Percentiles rank a stretch among this genome's conserved stretches.
These are phyloP conservation scores for Microchrysa polita DNA, from an alignment of 2,888 invertebrate species.

Conservation along the genomic window DNA sequence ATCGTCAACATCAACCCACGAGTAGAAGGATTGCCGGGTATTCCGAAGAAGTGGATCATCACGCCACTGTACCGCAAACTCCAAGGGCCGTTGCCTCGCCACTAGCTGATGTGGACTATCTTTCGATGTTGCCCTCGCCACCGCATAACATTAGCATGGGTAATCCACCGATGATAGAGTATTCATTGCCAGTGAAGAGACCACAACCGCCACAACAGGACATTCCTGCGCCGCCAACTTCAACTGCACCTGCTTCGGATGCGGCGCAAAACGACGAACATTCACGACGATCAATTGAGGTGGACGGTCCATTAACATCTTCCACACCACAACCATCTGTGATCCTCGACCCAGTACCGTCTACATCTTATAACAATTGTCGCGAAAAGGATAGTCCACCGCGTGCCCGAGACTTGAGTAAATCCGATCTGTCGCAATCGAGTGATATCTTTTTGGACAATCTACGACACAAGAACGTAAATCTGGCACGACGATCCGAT, in stretches of 20 bases:
- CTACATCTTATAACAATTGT: slow-evolving; percentile 56
- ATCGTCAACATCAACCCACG: too few relatives aligned
- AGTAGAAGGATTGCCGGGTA: too few relatives aligned
- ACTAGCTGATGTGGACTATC: slow-evolving; percentile 3
- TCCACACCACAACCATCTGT: slow-evolving; percentile 21
- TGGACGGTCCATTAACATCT: slow-evolving; percentile 11
- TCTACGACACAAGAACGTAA: slow-evolving; percentile 49
- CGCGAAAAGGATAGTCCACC: slow-evolving; percentile 59
- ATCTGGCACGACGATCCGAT: slow-evolving; percentile 36
- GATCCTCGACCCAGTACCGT: slow-evolving; percentile 5
- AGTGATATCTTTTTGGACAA: slow-evolving; percentile 62
- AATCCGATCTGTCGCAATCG: slow-evolving; percentile 60
- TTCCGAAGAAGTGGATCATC: too few relatives aligned
- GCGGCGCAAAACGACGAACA: not conserved
- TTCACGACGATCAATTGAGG: not conserved
- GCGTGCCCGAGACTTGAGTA: slow-evolving; percentile 57
- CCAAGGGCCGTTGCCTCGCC: too few relatives aligned
- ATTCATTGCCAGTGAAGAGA: not conserved
- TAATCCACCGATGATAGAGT: slow-evolving; percentile 32
- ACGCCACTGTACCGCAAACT: not conserved
- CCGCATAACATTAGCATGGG: slow-evolving; percentile 29
- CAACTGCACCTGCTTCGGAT: not conserved
- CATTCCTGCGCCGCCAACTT: not conserved
- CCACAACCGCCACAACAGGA: not conserved
- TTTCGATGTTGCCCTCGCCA: not conserved